These are phyloP conservation scores for Cynaeus angustus DNA, from an alignment of 2,888 invertebrate species.

Conservation along the genomic window DNA sequence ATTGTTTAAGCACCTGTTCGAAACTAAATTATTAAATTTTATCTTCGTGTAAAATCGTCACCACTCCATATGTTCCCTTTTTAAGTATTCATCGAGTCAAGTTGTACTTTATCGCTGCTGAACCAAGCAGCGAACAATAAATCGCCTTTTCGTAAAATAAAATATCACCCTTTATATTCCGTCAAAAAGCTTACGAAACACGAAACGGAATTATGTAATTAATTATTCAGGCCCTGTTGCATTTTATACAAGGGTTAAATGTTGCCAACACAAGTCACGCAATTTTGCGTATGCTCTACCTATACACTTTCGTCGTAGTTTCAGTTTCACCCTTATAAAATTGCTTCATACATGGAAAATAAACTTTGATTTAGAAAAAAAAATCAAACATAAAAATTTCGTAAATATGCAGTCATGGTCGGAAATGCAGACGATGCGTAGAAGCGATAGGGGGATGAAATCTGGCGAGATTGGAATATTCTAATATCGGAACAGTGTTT, in stretches of 20 bases:
- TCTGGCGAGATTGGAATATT: slow-evolving; percentile 71
- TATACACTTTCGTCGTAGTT: slow-evolving; percentile 11
- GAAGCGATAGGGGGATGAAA: slow-evolving; percentile 59
- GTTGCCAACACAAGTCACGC: slow-evolving; percentile 60
- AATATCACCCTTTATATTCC: slow-evolving; percentile 46
- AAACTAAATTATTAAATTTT: slow-evolving; percentile 9
- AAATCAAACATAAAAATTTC: not conserved
- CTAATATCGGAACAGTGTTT: slow-evolving; percentile 69
- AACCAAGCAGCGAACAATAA: slow-evolving; percentile 37
- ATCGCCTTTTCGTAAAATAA: slow-evolving; percentile 37
- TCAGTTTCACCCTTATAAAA: slow-evolving; percentile 18
- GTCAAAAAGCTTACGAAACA: slow-evolving; percentile 60
- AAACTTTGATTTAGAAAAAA: not conserved
- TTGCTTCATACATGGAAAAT: slow-evolving; percentile 11
- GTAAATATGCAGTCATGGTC: slow-evolving; percentile 3
- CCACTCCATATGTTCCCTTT: slow-evolving; percentile 46
- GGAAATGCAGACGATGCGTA: slow-evolving; percentile 35
- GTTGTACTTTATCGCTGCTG: slow-evolving; percentile 32
- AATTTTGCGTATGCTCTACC: slow-evolving; percentile 48
- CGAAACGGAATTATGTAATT: slow-evolving; percentile 65
- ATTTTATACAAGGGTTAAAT: slow-evolving; percentile 69
- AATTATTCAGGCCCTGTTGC: slow-evolving; percentile 68
- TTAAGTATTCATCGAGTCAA: slow-evolving; percentile 48
- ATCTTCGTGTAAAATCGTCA: slow-evolving; percentile 23
- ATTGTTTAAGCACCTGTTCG: slow-evolving; percentile 25